Base-by-base conservation (phyloP, 1,140 invertebrate genomes). In the Zophobas atratus region DNA sequence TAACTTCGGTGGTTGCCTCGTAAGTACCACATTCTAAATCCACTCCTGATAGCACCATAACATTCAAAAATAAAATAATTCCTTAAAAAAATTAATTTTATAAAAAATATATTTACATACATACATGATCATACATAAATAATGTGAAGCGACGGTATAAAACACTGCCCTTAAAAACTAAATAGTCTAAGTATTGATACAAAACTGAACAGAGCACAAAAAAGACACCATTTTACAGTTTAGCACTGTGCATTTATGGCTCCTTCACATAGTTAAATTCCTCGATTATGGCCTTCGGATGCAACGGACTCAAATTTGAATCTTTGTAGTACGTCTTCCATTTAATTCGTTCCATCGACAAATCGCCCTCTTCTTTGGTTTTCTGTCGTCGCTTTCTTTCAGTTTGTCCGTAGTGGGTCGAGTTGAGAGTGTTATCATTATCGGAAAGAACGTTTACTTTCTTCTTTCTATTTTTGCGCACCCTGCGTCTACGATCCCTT, bases 251-350 rank as follows among this genome's bases (percentile, higher is more conserved):
- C n/a, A 20, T 34, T 79, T 35, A 76, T 6, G 43, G 33, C 6
- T 74, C 77, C 76, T 81, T 81, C 38, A 67, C 77, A 36, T 80
- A 81, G 43, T 78, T 83, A 63, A 78, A 83, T 60, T 83, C 82
- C 46, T 83, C 82, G 1, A 83, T 78, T n/a, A 83, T 81, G 2
- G 79, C 77, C 33, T 51, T 79, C n/a, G 82, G 82, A 80, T 81
- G 80, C 39, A 82, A 70, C 0, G 81, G 79, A 70, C 79, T 67
- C 33, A 51, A 39, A 49, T 32, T 63, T 3, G 38, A 36, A 38
- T 76, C 46, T 51, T 76, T 53, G 35, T 63, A 67, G 36, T 76
- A 76, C 2, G 46, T 76, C 38, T 76, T 76, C 39, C 46, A 76
- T 38, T 51, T 49, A 8, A 76, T 76, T 5, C 36, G 48, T 32